Conservation (phyloP, 2,888 invertebrate species). For the Chaitophorus viminalis region DNA sequence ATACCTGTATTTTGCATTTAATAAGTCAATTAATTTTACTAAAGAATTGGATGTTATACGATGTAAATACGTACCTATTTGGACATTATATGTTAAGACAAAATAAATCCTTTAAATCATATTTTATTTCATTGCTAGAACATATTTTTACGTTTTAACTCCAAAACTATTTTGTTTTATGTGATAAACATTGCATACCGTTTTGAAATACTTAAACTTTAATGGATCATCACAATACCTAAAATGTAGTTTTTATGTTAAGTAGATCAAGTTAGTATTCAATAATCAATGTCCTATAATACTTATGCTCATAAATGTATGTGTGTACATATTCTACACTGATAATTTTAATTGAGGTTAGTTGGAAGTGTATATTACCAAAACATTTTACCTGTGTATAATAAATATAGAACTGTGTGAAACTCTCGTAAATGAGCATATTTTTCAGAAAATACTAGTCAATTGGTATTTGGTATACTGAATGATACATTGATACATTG, state of each 20-base stretch:
- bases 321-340: not conserved
- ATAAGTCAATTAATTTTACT: no score
- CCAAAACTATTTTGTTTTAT: not conserved
- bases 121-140: no score
- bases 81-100: no score
- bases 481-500: no score
- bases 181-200: not conserved
- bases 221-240: not conserved
- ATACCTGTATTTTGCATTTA: no score
- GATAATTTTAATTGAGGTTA: constrained; percentile 16
- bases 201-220: not conserved
- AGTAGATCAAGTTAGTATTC: not conserved
- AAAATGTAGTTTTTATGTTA: not conserved
- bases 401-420: no score
- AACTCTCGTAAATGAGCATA: no score
- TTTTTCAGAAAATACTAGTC: no score
- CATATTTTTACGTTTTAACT: not conserved
- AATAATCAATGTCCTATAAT: not conserved
- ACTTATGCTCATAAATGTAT: not conserved
- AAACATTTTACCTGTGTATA: not conserved
- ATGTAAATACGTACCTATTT: no score
- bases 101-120: no score
- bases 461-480: no score
- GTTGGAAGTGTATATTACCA: not conserved
- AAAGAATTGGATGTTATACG: no score